Evolutionary conservation across 2,888 invertebrate genomes (phyloP).

Genomic region (Lobophora halterata): DNA sequence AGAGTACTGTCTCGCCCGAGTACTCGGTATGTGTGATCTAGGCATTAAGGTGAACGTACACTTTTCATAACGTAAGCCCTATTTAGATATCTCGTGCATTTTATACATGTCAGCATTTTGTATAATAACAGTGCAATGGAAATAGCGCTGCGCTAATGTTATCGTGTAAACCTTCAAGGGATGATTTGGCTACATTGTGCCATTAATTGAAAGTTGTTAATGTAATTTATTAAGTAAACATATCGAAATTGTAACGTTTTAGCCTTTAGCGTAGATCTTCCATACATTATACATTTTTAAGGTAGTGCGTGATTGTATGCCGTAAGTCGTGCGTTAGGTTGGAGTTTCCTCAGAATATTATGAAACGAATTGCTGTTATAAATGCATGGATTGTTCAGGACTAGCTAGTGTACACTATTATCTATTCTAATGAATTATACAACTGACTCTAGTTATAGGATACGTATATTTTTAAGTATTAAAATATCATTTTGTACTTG

Average conservation of each 20-base stretch:
- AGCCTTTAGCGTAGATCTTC: conserved; percentile 79
- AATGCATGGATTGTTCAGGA: conserved; percentile 54
- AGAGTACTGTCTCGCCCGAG: no score
- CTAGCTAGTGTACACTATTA: conserved; percentile 58
- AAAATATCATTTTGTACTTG: conserved; percentile 80
- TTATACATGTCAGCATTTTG: no score
- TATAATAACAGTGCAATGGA: no score
- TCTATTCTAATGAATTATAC: conserved; percentile 69
- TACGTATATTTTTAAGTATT: conserved; percentile 72
- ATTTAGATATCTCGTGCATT: no score
- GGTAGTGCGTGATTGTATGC: conserved; percentile 58
- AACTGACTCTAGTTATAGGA: conserved; percentile 76
- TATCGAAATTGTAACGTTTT: conserved; percentile 76
- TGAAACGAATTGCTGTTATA: conserved; percentile 45
- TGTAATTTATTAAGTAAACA: conserved; percentile 71
- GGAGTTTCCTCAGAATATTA: conserved; percentile 13
- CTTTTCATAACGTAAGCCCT: no score
- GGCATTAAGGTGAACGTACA: no score
- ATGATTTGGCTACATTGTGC: conserved; percentile 65
- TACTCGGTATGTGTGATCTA: no score
- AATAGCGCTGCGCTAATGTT: no score
- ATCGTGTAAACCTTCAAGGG: no score
- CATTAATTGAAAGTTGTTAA: conserved; percentile 70
- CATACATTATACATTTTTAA: conserved; percentile 58
- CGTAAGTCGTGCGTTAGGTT: conserved; percentile 16